Conservation (phyloP, 1,140 invertebrate genomes). For the Pomacea maculata region DNA sequence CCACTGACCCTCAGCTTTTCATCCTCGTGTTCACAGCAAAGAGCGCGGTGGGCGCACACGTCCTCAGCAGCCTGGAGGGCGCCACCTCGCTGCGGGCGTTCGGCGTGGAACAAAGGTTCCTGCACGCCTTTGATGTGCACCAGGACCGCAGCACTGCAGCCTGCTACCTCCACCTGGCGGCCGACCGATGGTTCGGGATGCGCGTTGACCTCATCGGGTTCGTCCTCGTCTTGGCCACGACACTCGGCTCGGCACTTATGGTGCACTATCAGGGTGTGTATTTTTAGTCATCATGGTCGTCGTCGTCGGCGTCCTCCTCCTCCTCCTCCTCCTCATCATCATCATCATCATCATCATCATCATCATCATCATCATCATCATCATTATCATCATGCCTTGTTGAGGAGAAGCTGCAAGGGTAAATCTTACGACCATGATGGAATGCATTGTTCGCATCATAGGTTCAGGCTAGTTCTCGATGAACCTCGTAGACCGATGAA, state of each 20-base stretch:
- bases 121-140: constrained; percentile 43
- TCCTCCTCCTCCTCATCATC: too few species aligned
- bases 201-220: constrained; percentile 42
- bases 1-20: too few species aligned
- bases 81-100: constrained; percentile 37
- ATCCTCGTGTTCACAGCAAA: constrained; percentile 27
- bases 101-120: constrained; percentile 42
- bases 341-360: too few species aligned
- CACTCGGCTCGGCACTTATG: constrained; percentile 35
- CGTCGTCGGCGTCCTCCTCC: background rate
- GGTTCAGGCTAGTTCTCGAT: background rate
- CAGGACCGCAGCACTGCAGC: constrained; percentile 48
- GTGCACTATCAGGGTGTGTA: constrained; percentile 32
- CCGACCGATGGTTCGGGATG: constrained; percentile 45
- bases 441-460: background rate
- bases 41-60: constrained; percentile 38
- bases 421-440: too few species aligned
- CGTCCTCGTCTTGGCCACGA: constrained; percentile 29
- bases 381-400: background rate
- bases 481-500: background rate
- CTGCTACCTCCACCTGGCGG: constrained; percentile 41
- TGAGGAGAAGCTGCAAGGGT: background rate
- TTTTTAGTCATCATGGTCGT: background rate
- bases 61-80: constrained; percentile 45
- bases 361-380: too few species aligned